phyloP scores from a whole-genome alignment of 2,888 invertebrate genomes.

The Ormyrus nitidulus region DNA sequence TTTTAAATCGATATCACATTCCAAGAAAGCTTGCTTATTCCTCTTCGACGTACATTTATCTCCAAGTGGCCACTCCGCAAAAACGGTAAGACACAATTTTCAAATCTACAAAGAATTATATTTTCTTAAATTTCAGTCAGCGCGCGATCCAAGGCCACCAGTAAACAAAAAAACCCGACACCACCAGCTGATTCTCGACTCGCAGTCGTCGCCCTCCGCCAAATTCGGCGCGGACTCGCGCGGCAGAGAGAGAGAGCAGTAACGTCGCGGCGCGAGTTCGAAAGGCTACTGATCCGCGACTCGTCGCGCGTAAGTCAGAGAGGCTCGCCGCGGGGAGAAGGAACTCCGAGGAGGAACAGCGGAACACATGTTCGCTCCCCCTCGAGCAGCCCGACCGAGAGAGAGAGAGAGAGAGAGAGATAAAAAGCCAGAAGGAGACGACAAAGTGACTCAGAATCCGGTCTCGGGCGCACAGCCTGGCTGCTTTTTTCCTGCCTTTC shows the following conservation, averaged over 20 bases:
- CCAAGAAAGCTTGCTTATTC: no score
- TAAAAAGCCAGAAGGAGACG: no score
- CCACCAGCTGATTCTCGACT: not conserved
- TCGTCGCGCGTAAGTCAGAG: not conserved
- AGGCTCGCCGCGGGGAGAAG: conserved; percentile 1
- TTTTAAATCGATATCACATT: no score
- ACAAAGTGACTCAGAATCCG: no score
- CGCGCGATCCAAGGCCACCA: not conserved
- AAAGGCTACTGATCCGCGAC: conserved; percentile 55
- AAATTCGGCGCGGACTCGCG: no score
- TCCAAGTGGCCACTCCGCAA: no score
- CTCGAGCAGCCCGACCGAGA: not conserved
- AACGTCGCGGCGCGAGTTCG: conserved; percentile 36
- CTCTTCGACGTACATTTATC: no score
- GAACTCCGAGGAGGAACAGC: conserved; percentile 14
- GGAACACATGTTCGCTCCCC: conserved; percentile 25
- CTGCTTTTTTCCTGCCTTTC: not conserved
- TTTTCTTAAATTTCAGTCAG: not conserved
- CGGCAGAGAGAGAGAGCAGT: not conserved
- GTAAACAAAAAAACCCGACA: not conserved
- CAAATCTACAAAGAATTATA: no score
- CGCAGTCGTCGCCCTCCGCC: no score
- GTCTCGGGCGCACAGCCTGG: no score
- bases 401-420: no score
- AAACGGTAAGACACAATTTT: no score